Evolutionary conservation across 2,888 invertebrate species (phyloP).

Genomic region (Acleris sparsana): DNA sequence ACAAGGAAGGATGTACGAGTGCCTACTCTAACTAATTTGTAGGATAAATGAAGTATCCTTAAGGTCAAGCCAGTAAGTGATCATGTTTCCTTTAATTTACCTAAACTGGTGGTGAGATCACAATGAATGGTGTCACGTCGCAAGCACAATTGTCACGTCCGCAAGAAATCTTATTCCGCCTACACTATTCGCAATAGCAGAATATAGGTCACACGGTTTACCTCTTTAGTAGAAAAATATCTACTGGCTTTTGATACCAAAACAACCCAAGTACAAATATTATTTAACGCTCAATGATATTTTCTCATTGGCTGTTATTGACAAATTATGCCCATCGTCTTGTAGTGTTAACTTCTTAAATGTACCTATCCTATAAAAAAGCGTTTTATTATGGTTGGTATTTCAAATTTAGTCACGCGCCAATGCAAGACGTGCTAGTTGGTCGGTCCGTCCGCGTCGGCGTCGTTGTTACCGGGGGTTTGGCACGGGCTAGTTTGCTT

Average conservation of each 20-base stretch:
- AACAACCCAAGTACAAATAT: too few relatives aligned
- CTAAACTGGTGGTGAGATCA: constrained; percentile 57
- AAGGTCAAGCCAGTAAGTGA: constrained; percentile 38
- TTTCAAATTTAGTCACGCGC: constrained; percentile 14
- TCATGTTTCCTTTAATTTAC: constrained; percentile 44
- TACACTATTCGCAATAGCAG: constrained; percentile 48
- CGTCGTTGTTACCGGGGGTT: too few relatives aligned
- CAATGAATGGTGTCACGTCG: constrained; percentile 56
- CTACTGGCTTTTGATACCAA: too few relatives aligned
- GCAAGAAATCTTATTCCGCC: constrained; percentile 47
- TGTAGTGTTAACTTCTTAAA: too few relatives aligned
- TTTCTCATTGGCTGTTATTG: constrained; percentile 4
- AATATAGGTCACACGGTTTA: constrained; percentile 40
- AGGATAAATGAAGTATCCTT: constrained; percentile 14
- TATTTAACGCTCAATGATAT: not conserved
- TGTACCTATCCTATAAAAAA: too few relatives aligned
- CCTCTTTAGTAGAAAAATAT: constrained; percentile 35
- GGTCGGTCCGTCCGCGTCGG: not conserved
- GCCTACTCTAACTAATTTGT: constrained; percentile 9
- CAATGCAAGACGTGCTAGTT: not conserved
- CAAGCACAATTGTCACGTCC: constrained; percentile 73
- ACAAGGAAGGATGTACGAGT: constrained; percentile 4
- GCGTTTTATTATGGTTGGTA: not conserved
- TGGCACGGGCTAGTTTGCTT: too few relatives aligned
- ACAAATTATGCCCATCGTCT: constrained; percentile 5